Evolutionary conservation across 2,888 invertebrate genomes (phyloP), one percentile per base, ranked within the genome.

Genomic region (Arctia plantaginis): DNA sequence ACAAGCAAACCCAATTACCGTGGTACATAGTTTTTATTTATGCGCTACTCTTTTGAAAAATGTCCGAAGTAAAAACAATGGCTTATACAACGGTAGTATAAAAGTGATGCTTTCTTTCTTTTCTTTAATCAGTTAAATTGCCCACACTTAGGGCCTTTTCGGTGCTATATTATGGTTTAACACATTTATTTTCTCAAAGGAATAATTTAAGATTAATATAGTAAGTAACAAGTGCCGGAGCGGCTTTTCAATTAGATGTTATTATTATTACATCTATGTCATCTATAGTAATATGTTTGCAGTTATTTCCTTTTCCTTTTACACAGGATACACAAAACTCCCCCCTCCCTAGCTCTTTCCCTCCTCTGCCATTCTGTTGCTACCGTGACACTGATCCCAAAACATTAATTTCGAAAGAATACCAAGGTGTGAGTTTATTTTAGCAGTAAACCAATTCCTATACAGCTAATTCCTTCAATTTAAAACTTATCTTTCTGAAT

Each of bases 1-100:
- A 86, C 87, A 85, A 82, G 76, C 83, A 88, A 89, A 88, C 89
- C 82, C 87, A 88, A 90, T 89, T 89, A 89, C 87, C 81, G 78
- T 77, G 77, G 74, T 75, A 82, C 81, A 81, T 79, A 80, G 82
- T 86, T 85, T 86, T 88, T 89, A 89, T 86, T 85, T 87, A 86
- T 87, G 82, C 85, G 85, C 80, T 69, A 75, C 82, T 79, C 78
- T 70, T 84, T 81, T 82, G 79, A 80, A 85, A 80, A 73, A 76
- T 76, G 73, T 72, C 72, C 66, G 73, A 71, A 33, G 75, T 76
- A 79, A 78, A 77, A 76, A 81, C 80, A 80, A 82, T 79, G 75
- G 77, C 75, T 82, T 78, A 64, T 76, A 18, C 62, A 30, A 62
- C 62, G 30, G 30, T 18, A 33, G 15, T 20, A 51, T 68, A 10